Conservation (phyloP, 2,113 vertebrate species). For the Emberiza fucata region DNA sequence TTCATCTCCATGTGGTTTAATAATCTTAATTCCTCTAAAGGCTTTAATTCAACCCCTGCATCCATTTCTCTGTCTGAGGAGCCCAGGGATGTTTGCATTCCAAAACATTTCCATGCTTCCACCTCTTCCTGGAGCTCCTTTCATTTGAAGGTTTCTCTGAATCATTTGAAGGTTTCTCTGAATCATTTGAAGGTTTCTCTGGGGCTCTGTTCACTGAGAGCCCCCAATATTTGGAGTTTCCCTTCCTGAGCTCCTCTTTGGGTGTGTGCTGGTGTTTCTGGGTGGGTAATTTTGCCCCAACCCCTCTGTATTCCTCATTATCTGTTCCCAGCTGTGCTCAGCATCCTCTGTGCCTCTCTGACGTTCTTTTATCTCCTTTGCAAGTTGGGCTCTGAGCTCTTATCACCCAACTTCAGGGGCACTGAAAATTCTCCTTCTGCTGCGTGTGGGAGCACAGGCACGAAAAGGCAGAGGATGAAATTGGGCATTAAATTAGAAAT, state of each 20-base stretch:
- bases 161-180: not conserved
- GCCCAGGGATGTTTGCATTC: not conserved
- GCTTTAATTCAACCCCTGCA: not conserved
- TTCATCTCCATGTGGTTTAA: not conserved
- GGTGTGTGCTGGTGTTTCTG: fast-evolving
- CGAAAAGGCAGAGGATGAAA: fast-evolving
- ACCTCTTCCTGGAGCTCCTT: not conserved
- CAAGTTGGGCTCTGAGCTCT: not conserved
- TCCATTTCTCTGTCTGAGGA: not conserved
- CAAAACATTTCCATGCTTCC: not conserved
- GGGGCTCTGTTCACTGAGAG: not conserved
- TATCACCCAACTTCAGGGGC: not conserved
- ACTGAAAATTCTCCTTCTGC: fast-evolving
- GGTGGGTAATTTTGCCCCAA: fast-evolving
- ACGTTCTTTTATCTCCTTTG: not conserved
- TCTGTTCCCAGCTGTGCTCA: not conserved
- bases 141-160: too few species aligned
- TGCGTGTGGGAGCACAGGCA: fast-evolving
- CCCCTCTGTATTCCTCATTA: fast-evolving
- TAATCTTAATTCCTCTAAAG: not conserved
- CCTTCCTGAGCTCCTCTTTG: not conserved
- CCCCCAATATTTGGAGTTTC: fast-evolving
- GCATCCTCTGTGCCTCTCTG: not conserved
- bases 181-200: too few species aligned
- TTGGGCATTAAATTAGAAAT: not conserved